Evolutionary conservation across 2,888 invertebrate species (phyloP).

Genomic region (Stegana nigrithorax): DNA sequence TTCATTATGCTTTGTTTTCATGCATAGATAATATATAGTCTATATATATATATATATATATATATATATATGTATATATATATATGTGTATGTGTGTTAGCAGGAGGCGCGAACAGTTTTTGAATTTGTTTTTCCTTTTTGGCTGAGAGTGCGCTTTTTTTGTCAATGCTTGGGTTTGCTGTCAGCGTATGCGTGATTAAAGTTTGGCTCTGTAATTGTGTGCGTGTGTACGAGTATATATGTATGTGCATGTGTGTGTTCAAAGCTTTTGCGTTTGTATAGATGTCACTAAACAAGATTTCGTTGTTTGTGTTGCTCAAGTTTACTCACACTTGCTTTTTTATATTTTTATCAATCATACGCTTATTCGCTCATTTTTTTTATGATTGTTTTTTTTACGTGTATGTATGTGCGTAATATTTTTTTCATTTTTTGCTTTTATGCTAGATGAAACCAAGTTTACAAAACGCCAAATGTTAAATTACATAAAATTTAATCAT

Average conservation of each 20-base stretch:
- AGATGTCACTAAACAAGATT: constrained; percentile 42
- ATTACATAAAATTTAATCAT: not conserved
- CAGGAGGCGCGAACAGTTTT: constrained; percentile 27
- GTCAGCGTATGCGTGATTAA: not conserved
- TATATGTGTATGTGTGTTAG: constrained; percentile 4
- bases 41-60: no score
- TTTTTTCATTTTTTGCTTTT: not conserved
- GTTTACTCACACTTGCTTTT: constrained; percentile 21
- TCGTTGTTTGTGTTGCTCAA: constrained; percentile 25
- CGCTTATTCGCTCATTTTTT: constrained; percentile 13
- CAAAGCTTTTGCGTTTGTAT: constrained; percentile 27
- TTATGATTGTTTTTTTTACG: not conserved
- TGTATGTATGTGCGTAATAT: not conserved
- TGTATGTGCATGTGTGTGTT: constrained; percentile 18
- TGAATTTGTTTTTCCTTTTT: constrained; percentile 16
- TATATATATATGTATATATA: constrained; percentile 14
- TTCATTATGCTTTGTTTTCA: no score
- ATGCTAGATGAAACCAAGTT: not conserved
- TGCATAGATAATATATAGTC: no score
- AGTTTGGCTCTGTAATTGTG: not conserved
- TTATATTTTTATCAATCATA: constrained; percentile 15
- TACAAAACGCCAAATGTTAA: not conserved
- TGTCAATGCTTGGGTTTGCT: not conserved
- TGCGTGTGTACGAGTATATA: not conserved
- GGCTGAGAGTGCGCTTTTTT: constrained; percentile 22